Evolutionary conservation across 2,888 invertebrate species (phyloP), one percentile per base, ranked within the genome.

Genomic region (Stratiomys singularior): DNA sequence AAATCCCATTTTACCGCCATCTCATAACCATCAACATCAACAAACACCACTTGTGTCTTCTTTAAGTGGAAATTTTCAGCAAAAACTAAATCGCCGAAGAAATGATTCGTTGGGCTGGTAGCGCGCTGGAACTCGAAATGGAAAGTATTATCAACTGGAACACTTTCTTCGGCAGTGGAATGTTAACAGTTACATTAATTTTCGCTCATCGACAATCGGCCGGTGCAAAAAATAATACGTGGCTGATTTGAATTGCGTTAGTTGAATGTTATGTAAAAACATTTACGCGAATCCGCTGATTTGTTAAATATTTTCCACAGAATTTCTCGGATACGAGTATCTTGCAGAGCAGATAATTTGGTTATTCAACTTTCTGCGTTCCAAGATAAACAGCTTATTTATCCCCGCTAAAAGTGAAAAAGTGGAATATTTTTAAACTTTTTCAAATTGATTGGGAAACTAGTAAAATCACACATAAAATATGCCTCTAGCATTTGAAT

Each of bases 111-210:
- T 52, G 4, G 15, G 15, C 52, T 52, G n/a, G 7, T 52, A 15
- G 15, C 15, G 4, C 52, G 23, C 7, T n/a, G 27, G n/a, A 64
- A 64, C 27, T 64, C 46, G 71, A 71, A 71, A 71, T 71, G 71
- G 71, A 71, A 71, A 71, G 71, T 71, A 47, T 27, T 25, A 71
- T n/a, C 18, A 71, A 71, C 52, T 23, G 71, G 71, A 71, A 47
- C 47, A 71, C 71, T 71, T 71, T 71, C 71, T 52, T 71, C 71
- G 23, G 15, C 21, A n/a, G 47, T 21, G 47, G 47, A 52, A 64
- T 64, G 64, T 64, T 11, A 64, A 64, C 11, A 60, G 18, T 60
- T 60, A 11, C 4, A 60, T 60, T 60, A 23, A 25, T 60, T 60
- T 25, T 18, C 18, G 58, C 23, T 60, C 23, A 21, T 25, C 4